These are phyloP conservation scores for Papilio dardanus DNA, from an alignment of 1,140 invertebrate genomes.

Conservation along the genomic window DNA sequence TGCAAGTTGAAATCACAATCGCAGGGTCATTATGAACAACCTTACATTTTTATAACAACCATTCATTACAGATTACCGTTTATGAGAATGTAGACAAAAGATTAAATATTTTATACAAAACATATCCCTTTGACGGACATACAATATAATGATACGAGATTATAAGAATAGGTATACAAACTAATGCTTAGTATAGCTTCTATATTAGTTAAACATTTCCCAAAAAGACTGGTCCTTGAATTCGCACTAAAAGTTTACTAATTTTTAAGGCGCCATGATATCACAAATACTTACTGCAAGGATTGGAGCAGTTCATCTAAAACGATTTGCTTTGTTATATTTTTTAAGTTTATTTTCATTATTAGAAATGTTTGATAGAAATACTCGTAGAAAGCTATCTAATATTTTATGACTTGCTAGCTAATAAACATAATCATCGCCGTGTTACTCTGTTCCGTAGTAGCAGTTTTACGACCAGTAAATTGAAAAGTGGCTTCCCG, in stretches of 20 bases:
- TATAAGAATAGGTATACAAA: no score
- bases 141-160: no score
- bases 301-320: no score
- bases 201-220: no score
- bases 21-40: neutral
- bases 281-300: no score
- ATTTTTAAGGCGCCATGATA: no score
- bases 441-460: neutral
- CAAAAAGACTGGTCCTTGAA: no score
- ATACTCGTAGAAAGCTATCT: no score
- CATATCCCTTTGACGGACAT: neutral
- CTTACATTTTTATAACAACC: neutral
- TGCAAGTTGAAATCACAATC: neutral
- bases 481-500: conserved; percentile 11
- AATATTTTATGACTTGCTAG: neutral
- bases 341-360: no score
- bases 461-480: conserved; percentile 4
- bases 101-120: conserved; percentile 1
- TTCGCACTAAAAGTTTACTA: no score
- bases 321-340: no score
- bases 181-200: no score
- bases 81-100: neutral
- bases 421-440: neutral
- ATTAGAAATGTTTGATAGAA: neutral
- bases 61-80: neutral